A percentile compares a stretch with the other conserved stretches of the same genome.
phyloP scores from a whole-genome alignment of 2,113 vertebrate species.

The Chrysemys picta region DNA sequence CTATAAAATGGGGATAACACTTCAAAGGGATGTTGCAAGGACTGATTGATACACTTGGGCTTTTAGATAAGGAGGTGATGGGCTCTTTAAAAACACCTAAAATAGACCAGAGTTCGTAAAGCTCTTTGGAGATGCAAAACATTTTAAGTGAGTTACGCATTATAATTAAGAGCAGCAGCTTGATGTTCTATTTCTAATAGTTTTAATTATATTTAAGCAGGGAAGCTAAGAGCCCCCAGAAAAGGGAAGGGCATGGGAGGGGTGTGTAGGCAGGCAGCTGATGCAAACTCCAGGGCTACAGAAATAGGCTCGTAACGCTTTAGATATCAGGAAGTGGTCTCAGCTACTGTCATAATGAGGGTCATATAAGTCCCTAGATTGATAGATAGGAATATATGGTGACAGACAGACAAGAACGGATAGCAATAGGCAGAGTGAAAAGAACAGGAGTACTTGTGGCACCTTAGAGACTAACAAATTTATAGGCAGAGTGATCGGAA shows the following conservation, averaged over 20 bases:
- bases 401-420: neutral
- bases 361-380: neutral
- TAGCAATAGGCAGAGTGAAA: neutral
- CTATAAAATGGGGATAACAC: neutral
- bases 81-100: neutral
- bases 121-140: neutral
- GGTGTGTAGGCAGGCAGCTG: neutral
- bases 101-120: neutral
- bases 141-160: neutral
- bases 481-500: neutral
- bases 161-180: neutral
- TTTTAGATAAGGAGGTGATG: neutral
- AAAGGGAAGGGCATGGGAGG: neutral
- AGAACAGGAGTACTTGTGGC: too few species aligned
- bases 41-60: neutral
- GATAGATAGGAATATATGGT: neutral
- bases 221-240: neutral
- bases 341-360: neutral
- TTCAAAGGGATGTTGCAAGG: neutral
- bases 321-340: neutral
- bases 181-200: neutral
- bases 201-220: neutral
- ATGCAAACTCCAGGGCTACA: neutral
- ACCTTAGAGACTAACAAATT: too few species aligned
- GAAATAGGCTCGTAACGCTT: neutral